These are phyloP conservation scores for Sussaba pulchella DNA, from an alignment of 2,888 invertebrate genomes.

Conservation along the genomic window DNA sequence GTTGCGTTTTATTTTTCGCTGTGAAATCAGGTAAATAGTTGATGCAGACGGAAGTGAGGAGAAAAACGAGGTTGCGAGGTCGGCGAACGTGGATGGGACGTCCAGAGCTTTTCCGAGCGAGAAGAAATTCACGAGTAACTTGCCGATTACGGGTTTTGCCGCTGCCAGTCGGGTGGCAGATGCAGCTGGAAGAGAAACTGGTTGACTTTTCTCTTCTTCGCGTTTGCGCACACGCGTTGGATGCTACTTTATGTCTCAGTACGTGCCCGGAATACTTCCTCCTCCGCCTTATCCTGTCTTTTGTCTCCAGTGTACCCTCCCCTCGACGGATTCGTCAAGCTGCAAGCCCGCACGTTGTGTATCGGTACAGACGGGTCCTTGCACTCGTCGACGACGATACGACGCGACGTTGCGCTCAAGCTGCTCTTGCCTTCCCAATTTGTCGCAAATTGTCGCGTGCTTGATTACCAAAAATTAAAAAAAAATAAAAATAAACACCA, in stretches of 20 bases:
- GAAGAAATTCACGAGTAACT: constrained; percentile 62
- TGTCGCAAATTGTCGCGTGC: too few species aligned
- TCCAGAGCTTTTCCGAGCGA: constrained; percentile 30
- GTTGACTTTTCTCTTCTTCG: constrained; percentile 50
- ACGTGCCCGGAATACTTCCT: constrained; percentile 58
- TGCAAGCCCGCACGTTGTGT: constrained; percentile 5
- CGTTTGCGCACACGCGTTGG: constrained; percentile 51
- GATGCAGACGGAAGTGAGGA: constrained; percentile 34
- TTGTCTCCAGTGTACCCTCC: neutral
- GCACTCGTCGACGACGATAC: too few species aligned
- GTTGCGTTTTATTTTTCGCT: constrained; percentile 21
- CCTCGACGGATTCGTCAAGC: constrained; percentile 18
- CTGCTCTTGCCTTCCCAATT: neutral
- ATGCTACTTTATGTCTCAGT: constrained; percentile 54
- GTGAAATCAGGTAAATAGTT: constrained; percentile 55
- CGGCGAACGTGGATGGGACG: constrained; percentile 12
- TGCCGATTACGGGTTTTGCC: constrained; percentile 54
- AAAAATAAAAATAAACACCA: too few species aligned
- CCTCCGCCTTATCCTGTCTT: neutral
- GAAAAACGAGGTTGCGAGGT: neutral
- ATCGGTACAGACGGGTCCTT: too few species aligned
- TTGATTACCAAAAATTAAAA: too few species aligned
- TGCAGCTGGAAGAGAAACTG: constrained; percentile 37
- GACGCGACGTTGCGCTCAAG: neutral
- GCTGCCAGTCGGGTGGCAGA: constrained; percentile 36